Base-by-base conservation (phyloP, 2,888 invertebrate species). In the Poecilus cupreus region DNA sequence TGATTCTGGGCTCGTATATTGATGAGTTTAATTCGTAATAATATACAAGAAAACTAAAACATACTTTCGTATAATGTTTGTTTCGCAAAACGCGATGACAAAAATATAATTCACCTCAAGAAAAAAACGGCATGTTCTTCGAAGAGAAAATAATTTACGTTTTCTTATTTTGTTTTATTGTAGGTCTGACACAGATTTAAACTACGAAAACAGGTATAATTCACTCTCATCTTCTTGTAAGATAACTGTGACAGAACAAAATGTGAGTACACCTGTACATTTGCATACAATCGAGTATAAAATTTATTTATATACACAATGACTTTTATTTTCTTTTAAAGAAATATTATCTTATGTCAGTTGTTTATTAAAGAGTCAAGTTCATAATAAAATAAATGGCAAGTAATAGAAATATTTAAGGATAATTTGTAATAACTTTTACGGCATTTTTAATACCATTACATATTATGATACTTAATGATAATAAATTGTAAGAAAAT, bases 141-240 rank as follows among this genome's bases (percentile, higher is more conserved):
- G 37, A 32, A 18, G 64, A 68, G 64, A 68, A 37, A 68, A 68
- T 37, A 68, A 68, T 68, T 68, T 37, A 68, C n/a, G 37, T 68
- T 68, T 68, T 37, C 64, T 39, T 68, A 68, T 68, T 37, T 68
- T 16, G 37, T 68, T 68, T 32, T 68, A 37, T 68, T 37, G 64
- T 37, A 11, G 37, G 32, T 37, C 37, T 68, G 64, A 32, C 64
- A 68, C 37, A 68, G 64, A 68, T 57, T 57, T 24, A 57, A 22
- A 24, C 11, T 11, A 20, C 22, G 57, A 18, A 68, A 68, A 68
- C 64, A 68, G 37, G 37, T 18, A 68, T 68, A 68, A 68, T 68
- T 68, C 64, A 68, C 64, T 68, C 18, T 37, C 64, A 32, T 68
- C 26, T 54, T 54, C 10, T 18, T 8, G 11, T 60, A 60, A 60